These are phyloP conservation scores for Pocillopora meandrina DNA, from an alignment of 92 coral and sea anemone species.

Conservation along the genomic window DNA sequence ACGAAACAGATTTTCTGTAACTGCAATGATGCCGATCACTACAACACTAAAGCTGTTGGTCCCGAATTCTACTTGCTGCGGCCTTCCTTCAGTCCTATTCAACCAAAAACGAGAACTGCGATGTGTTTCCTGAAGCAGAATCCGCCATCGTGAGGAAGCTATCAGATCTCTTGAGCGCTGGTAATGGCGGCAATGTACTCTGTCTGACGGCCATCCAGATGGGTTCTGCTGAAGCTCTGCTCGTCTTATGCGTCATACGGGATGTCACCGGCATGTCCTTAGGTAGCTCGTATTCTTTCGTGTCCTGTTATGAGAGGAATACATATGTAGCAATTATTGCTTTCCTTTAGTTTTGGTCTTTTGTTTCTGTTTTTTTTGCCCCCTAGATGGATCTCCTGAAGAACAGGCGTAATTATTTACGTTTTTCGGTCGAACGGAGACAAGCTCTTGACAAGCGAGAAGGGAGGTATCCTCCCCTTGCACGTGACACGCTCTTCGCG, in stretches of 20 bases:
- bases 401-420: no score
- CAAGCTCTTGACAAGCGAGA: no score
- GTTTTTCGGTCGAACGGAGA: no score
- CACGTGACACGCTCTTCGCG: no score
- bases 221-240: slow-evolving; percentile 60
- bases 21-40: background rate
- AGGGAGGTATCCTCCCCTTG: no score
- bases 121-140: slow-evolving; percentile 65
- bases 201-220: slow-evolving; percentile 66
- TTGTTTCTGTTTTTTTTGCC: background rate
- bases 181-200: slow-evolving; percentile 72
- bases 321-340: background rate
- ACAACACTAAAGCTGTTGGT: background rate
- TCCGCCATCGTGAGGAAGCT: slow-evolving; percentile 59
- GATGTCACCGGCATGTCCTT: slow-evolving; percentile 79
- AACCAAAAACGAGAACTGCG: slow-evolving; percentile 63
- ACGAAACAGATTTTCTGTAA: background rate
- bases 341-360: no score
- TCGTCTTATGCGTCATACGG: slow-evolving; percentile 78
- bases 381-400: no score
- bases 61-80: background rate
- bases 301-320: slow-evolving; percentile 38
- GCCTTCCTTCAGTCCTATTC: slow-evolving; percentile 20
- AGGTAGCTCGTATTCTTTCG: slow-evolving; percentile 78
- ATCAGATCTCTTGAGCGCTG: slow-evolving; percentile 71